Percentiles rank a stretch among this genome's conserved stretches.
Conservation (phyloP, 2,888 invertebrate species). For the Rugalucina vietnamica region DNA sequence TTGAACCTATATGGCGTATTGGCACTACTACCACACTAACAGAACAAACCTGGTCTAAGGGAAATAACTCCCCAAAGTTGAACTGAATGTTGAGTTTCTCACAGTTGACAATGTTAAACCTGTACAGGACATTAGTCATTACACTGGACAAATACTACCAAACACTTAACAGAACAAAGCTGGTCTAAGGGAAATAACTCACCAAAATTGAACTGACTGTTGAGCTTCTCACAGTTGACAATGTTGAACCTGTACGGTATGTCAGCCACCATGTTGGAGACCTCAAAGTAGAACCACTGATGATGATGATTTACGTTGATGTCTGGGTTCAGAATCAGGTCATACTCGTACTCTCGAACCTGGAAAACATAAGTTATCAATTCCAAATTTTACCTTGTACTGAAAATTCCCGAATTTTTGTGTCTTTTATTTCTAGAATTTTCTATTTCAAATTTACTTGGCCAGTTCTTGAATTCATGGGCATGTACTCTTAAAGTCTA, state of each 20-base stretch:
- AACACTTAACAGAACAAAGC: no score
- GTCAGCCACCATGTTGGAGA: slow-evolving; percentile 89
- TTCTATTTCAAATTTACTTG: no score
- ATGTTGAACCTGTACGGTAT: slow-evolving; percentile 92
- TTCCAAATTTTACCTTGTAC: no score
- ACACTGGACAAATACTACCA: no score
- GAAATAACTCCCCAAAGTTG: slow-evolving; percentile 87
- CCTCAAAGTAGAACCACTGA: slow-evolving; percentile 96
- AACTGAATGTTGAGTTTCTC: slow-evolving; percentile 94
- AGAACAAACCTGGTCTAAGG: no score
- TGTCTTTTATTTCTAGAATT: no score
- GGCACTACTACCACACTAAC: no score
- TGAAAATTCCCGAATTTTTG: no score
- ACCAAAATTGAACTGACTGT: slow-evolving; percentile 94
- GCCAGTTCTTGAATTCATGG: no score
- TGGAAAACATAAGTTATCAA: slow-evolving; percentile 85
- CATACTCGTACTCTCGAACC: slow-evolving; percentile 91
- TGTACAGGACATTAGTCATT: no score
- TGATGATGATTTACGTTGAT: slow-evolving; percentile 90
- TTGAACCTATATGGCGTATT: slow-evolving; percentile 91
- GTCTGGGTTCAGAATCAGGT: slow-evolving; percentile 92
- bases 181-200: no score
- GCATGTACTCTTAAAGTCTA: no score
- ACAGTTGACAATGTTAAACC: slow-evolving; percentile 90
- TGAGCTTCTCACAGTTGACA: slow-evolving; percentile 93